Base-by-base conservation (phyloP, 2,113 vertebrate species). In the Opisthocomus hoazin region DNA sequence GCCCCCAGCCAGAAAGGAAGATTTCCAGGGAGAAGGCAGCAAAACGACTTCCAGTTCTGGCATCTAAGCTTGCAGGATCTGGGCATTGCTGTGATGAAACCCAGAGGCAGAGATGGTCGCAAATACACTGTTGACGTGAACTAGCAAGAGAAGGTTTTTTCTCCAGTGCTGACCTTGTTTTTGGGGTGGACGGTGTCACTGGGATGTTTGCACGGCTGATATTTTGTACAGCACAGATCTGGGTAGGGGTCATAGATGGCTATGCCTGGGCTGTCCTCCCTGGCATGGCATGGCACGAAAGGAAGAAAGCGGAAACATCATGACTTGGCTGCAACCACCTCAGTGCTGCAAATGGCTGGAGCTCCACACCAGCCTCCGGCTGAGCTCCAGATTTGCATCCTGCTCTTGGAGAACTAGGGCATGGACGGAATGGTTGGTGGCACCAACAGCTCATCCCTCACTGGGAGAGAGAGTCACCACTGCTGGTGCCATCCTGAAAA, bases 111-210 rank as follows among this genome's bases (percentile, higher is more conserved):
- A 30, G 51, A 0, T 73, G 41, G 13, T 17, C 2, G 2, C 54
- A 68, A 70, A 78, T n/a, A 27, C 0, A 1, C 37, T 82, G 75
- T 85, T 90, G 82, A 14, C 37, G 12, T 7, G 36, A 37, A 6
- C n/a, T 32, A 70, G 34, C 22, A 39, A 36, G 48, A 51, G 48
- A 73, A 82, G 39, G 56, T 29, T 77, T 74, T 30, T 84, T 29
- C 34, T 58, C 37, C 6, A 3, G 37, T 58, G 41, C 56, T 89
- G 86, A 75, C 60, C 30, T 64, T 74, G 60, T 32, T 56, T 51
- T 56, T 0, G 1, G 66, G 36, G 27, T 39, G 50, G 58, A 16
- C 0, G 2, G 26, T 77, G 54, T 16, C n/a, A 29, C 41, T 4
- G 41, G 51, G 36, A 16, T 10, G 17, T n/a, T 65, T 68, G 39